Evolutionary conservation across 2,113 vertebrate species (phyloP), one percentile per base, ranked within the genome.

Genomic region (Delphinus delphis): DNA sequence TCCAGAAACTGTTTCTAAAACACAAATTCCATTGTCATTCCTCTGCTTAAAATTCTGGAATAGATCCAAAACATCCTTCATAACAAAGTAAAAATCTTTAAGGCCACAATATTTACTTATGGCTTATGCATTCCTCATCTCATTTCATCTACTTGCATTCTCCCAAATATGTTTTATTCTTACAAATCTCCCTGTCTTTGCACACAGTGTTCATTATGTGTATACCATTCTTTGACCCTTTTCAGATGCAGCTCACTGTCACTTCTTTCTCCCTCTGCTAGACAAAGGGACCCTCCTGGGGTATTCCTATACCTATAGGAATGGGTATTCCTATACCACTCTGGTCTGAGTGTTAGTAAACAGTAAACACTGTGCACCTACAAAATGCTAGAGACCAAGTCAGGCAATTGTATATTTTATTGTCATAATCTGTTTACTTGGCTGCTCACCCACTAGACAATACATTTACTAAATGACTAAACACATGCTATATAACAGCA

Each of bases 1-100:
- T 93, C 67, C 44, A 55, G 86, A 76, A 93, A 86, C 5, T 80
- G 2, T 71, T 97, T 84, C 36, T 94, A 77, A 96, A 93, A 79
- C 47, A 77, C 18, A 91, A 95, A 91, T 85, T 38, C 21, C 77
- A 89, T 58, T 85, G 3, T 41, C 33, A 96, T 10, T 90, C n/a
- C 28, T 90, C 94, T 88, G 15, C 74, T 86, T 93, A 38, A 79
- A 88, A 88, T 18, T 94, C 14, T 62, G 84, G 53, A 97, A 58
- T 67, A 33, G 17, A 83, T 92, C 11, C 18, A 81, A 94, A 90
- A n/a, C 38, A 94, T 36, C 25, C 41, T 93, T 94, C 41, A 80
- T 41, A 95, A 90, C 36, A 84, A 83, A 95, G 71, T 70, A 41
- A 81, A 92, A 89, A 47, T 82, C 63, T 68, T 92, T 26, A 73